phyloP scores from a whole-genome alignment of 2,888 invertebrate species.

The Papilio protenor region DNA sequence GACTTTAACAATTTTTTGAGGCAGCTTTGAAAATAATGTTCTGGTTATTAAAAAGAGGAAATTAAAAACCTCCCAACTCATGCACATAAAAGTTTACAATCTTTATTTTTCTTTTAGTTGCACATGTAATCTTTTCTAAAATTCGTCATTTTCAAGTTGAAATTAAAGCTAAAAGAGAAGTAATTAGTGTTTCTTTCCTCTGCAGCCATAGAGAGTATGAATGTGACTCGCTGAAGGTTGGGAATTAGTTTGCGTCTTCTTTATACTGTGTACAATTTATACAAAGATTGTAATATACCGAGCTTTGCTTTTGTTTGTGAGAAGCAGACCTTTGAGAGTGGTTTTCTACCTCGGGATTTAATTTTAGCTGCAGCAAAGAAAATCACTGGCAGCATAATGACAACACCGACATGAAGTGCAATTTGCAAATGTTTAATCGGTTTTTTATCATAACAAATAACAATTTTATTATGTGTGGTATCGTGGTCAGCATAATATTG shows the following conservation, averaged over 20 bases:
- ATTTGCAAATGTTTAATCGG: not conserved
- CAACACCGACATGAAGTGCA: not conserved
- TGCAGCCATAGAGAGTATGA: not conserved
- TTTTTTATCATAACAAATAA: constrained; percentile 1
- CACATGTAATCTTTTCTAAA: not conserved
- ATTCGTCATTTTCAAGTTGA: not conserved
- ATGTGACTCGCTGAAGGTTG: not conserved
- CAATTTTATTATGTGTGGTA: not conserved
- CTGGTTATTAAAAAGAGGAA: not conserved
- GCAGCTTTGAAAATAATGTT: too few relatives aligned
- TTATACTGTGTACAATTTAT: constrained; percentile 1
- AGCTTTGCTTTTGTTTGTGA: constrained; percentile 4
- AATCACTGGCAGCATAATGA: not conserved
- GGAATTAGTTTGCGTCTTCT: constrained; percentile 12
- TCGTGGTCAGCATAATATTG: not conserved
- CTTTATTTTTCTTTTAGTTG: not conserved
- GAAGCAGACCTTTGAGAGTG: not conserved
- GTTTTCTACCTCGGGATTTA: not conserved
- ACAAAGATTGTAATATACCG: not conserved
- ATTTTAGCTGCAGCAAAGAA: not conserved
- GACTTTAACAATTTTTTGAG: not conserved
- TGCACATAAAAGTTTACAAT: not conserved
- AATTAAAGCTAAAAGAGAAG: not conserved
- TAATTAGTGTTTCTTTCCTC: constrained; percentile 4
- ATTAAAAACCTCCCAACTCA: not conserved